phyloP scores from a whole-genome alignment of 23 tunicate species.

The Ciona savignyi region DNA sequence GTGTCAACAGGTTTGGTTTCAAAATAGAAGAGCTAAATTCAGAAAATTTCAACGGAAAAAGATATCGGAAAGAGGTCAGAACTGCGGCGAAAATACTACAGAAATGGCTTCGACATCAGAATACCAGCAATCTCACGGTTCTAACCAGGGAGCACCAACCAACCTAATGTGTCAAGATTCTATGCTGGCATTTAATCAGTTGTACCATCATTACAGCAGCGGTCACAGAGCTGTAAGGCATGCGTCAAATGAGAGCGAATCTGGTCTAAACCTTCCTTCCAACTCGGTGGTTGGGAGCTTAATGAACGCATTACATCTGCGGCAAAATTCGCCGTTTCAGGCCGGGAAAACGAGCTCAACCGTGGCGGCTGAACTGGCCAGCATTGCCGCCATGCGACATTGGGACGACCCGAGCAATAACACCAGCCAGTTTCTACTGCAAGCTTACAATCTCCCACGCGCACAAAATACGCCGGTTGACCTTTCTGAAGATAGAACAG shows the following conservation, averaged over 20 bases:
- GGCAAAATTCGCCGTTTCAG: not conserved
- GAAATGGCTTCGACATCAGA: not conserved
- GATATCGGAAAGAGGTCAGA: not conserved
- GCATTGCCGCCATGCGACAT: conserved; percentile 19
- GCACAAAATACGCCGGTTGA: too few relatives aligned
- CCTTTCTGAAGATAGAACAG: too few relatives aligned
- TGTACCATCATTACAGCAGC: not conserved
- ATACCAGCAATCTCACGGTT: conserved; percentile 5
- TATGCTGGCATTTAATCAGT: not conserved
- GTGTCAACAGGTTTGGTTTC: conserved; percentile 60
- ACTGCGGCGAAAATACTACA: not conserved
- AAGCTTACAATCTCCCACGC: too few relatives aligned
- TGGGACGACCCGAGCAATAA: conserved; percentile 1
- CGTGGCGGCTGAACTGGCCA: conserved; percentile 11
- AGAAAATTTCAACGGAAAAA: conserved; percentile 36
- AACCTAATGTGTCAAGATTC: not conserved
- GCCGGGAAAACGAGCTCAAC: not conserved
- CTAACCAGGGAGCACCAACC: not conserved
- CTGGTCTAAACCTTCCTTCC: too few relatives aligned
- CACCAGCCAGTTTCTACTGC: too few relatives aligned
- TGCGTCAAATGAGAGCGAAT: too few relatives aligned
- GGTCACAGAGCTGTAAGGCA: too few relatives aligned
- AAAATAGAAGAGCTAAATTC: conserved; percentile 62
- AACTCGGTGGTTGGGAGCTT: not conserved
- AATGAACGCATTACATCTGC: not conserved